These are phyloP conservation scores for Phyllostomus hastatus DNA, from an alignment of 2,113 vertebrate species.

Conservation along the genomic window DNA sequence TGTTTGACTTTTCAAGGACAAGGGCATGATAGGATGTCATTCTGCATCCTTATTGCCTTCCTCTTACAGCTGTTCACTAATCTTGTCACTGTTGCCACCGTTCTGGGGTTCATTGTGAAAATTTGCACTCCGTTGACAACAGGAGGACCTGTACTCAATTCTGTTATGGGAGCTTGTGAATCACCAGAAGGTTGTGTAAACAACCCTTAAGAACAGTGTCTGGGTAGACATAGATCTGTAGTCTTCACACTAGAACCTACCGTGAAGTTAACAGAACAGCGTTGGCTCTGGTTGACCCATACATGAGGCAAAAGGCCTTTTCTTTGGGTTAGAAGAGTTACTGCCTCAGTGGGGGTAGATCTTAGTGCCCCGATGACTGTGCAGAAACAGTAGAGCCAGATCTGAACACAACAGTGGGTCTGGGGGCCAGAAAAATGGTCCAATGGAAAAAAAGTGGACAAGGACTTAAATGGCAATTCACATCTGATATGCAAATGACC, in stretches of 20 bases:
- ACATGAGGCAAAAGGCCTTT: neutral
- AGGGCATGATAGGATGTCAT: neutral
- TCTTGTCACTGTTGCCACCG: neutral
- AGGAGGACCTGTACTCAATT: neutral
- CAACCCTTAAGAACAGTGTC: neutral
- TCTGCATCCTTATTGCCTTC: neutral
- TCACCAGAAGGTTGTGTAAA: neutral
- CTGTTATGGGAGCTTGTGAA: neutral
- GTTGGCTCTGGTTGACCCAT: neutral
- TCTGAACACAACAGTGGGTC: neutral
- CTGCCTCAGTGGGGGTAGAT: neutral
- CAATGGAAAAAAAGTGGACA: neutral
- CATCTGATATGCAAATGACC: neutral
- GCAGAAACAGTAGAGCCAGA: neutral
- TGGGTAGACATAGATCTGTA: neutral
- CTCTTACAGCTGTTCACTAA: neutral
- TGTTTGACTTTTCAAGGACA: neutral
- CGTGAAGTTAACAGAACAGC: neutral
- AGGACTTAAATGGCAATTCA: neutral
- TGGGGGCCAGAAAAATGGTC: neutral
- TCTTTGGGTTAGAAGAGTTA: neutral
- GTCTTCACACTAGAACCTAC: neutral
- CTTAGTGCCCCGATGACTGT: neutral
- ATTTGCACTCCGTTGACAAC: too few species aligned
- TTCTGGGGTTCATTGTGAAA: neutral